Base-by-base conservation (phyloP, 2,888 invertebrate species). In the Campoletis raptor region DNA sequence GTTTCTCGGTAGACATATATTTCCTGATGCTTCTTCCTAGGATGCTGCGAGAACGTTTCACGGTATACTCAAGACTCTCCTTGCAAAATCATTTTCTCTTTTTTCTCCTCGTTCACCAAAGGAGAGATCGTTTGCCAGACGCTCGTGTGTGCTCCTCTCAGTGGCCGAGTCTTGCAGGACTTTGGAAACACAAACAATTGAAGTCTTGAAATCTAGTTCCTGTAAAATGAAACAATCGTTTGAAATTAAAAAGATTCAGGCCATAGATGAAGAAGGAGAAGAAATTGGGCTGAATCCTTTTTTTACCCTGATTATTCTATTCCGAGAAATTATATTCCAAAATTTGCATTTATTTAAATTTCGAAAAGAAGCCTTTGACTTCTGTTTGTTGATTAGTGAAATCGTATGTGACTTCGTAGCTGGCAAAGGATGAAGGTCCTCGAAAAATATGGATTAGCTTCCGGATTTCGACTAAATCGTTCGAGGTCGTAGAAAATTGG, bases 1-100 rank as follows among this genome's bases (percentile, higher is more conserved):
- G 76, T 89, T 78, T 87, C 87, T 83, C 85, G 70, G 85, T 81
- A 87, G 90, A 91, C 89, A 90, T 89, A 90, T 89, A 88, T 89
- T 89, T 89, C 88, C 87, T 82, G 73, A 69, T 79, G 69, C 64
- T 74, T 85, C 79, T 79, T 82, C 84, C 77, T 89, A 81, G 87
- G 84, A 88, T 81, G 85, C 86, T 88, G 83, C 76, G 77, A 61
- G 61, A 74, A 67, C 83, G 66, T 81, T 72, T 72, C 61, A 24
- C 79, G 61, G 79, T 73, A 18, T 45, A 69, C 67, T 70, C 78
- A 36, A 54, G 80, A 69, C 80, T 79, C 80, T 86, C 37, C 72
- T 57, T 42, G 21, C 57, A 66, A 48, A 61, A 85, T 85, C 83
- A 70, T 82, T 74, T 87, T 84, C 64, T 78, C 81, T 81, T 76